Evolutionary conservation across 2,113 vertebrate genomes (phyloP), one percentile per base, ranked within the genome.

Genomic region (Willisornis vidua): DNA sequence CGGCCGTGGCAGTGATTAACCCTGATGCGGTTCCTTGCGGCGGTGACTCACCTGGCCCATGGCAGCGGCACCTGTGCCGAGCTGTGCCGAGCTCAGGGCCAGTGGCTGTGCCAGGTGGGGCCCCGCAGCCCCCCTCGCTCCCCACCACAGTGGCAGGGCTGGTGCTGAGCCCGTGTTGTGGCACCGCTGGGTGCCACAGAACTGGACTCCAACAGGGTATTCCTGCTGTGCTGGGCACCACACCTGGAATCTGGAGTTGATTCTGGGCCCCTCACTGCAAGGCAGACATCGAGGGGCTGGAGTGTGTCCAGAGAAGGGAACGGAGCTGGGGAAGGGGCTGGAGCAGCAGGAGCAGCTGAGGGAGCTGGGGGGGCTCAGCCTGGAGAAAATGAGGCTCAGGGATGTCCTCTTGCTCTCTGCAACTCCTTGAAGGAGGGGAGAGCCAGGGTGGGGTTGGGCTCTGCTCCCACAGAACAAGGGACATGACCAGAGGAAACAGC

Each of bases 1-100:
- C 5, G 25, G 59, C 90, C 49, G 62, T 7, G 7, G 88, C 55
- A 31, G 86, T 92, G 96, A 97, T 97, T 96, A 97, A 96, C 86
- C 77, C 93, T 94, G 94, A 70, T 89, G 84, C 70, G 54, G 95
- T 93, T 94, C 81, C 92, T 85, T 80, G 91, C 20, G 25, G 95
- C 22, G 3, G 45, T 97, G 94, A 96, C 87, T 97, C 97, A 92
- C 17, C 86, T 1, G 2, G 61, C 45, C 52, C 43, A 0, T 43
- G 58, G 49, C 75, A 72, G 59, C 3, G 4, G 85, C 33, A 70
- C 70, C 78, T 45, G 85, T 10, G 18, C 49, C 24, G 0, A 48
- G 77, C 61, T 1, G 6, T 23, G 65, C 83, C 5, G 58, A 5
- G 33, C 15, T 0, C 2, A 14, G 35, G 41, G 68, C 84, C 31